Conservation (phyloP, 2,888 invertebrate species). For the Leucania comma region DNA sequence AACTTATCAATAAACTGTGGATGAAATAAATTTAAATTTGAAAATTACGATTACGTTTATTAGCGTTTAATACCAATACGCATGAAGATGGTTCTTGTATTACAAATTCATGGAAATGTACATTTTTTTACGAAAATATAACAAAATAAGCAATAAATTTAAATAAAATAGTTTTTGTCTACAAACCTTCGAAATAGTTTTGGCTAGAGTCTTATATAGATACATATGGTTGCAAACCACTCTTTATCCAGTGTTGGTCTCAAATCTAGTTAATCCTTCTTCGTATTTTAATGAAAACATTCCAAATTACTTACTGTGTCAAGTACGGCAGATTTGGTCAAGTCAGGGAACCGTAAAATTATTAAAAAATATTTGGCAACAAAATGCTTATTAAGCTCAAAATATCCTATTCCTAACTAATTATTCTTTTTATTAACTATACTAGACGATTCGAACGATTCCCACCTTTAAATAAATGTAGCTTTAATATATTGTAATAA, state of each 20-base stretch:
- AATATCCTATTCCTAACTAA: slow-evolving; percentile 31
- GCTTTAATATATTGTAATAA: slow-evolving; percentile 55
- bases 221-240: slow-evolving; percentile 42
- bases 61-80: slow-evolving; percentile 39
- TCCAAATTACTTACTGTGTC: slow-evolving; percentile 76
- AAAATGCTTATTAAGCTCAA: slow-evolving; percentile 55
- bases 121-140: slow-evolving; percentile 57
- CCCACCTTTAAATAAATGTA: slow-evolving; percentile 55
- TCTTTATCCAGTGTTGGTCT: slow-evolving; percentile 52
- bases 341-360: slow-evolving; percentile 43
- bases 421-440: slow-evolving; percentile 32
- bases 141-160: slow-evolving; percentile 51
- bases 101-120: slow-evolving; percentile 41
- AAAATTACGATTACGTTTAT: slow-evolving; percentile 38
- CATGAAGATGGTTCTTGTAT: slow-evolving; percentile 50
- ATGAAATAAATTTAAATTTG: slow-evolving; percentile 42
- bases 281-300: slow-evolving; percentile 73
- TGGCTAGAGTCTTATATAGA: slow-evolving; percentile 51
- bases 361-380: slow-evolving; percentile 31
- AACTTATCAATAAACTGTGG: slow-evolving; percentile 43
- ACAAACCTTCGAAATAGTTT: slow-evolving; percentile 58
- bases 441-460: slow-evolving; percentile 34
- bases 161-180: slow-evolving; percentile 57
- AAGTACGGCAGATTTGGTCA: slow-evolving; percentile 47
- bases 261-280: slow-evolving; percentile 51